A percentile compares a stretch with the other conserved stretches of the same genome.
These are phyloP conservation scores for Archocentrus centrarchus DNA, from an alignment of 2,113 vertebrate genomes.

Conservation along the genomic window DNA sequence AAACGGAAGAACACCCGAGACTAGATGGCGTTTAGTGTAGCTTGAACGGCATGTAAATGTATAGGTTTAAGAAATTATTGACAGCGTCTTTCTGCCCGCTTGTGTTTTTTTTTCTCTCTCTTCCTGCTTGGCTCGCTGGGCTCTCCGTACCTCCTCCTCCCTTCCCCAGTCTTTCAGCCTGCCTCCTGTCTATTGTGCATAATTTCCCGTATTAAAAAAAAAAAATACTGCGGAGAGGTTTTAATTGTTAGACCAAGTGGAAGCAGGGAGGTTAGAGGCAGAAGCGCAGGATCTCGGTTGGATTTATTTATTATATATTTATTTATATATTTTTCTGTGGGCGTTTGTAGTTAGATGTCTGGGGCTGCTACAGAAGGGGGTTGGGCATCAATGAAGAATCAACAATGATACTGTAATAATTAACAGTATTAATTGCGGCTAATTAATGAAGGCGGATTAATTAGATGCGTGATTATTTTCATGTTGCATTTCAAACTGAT, in stretches of 20 bases:
- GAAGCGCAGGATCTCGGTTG: neutral
- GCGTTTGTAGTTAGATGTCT: neutral
- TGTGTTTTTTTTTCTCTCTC: conserved; percentile 23
- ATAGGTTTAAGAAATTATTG: conserved; percentile 60
- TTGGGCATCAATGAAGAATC: conserved; percentile 35
- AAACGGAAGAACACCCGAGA: neutral
- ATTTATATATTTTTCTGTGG: neutral
- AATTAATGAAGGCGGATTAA: conserved; percentile 60
- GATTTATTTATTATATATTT: conserved; percentile 1
- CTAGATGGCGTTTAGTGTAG: neutral
- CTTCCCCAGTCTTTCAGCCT: conserved; percentile 50
- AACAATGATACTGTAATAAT: conserved; percentile 49
- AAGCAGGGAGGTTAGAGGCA: neutral
- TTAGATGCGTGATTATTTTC: conserved; percentile 34
- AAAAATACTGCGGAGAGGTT: conserved; percentile 53
- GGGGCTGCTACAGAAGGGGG: conserved; percentile 8
- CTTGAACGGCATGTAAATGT: conserved; percentile 23
- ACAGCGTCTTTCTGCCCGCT: conserved; percentile 32
- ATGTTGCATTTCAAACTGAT: neutral
- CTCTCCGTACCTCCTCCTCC: conserved; percentile 37
- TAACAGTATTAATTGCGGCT: conserved; percentile 60
- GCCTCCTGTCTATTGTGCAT: conserved; percentile 65
- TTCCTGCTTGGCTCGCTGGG: conserved; percentile 58
- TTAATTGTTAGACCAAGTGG: conserved; percentile 55
- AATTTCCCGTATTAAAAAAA: conserved; percentile 51